Conservation (phyloP, 2,888 invertebrate species). For the Platycheirus albimanus region DNA sequence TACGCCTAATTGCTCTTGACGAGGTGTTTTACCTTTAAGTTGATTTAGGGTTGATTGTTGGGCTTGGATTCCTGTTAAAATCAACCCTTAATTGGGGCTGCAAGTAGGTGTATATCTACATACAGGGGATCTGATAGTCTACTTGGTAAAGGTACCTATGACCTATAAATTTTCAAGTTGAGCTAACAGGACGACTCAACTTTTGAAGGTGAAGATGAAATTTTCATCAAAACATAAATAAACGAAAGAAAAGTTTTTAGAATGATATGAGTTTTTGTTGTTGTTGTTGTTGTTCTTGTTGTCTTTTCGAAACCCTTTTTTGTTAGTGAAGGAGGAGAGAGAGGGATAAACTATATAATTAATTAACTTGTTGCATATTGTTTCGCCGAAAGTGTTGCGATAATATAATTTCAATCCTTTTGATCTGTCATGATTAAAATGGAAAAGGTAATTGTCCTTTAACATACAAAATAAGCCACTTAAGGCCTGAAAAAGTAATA, state of each 20-base stretch:
- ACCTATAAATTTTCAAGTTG: conserved; percentile 36
- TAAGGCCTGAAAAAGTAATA: too few relatives aligned
- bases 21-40: conserved; percentile 37
- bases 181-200: neutral
- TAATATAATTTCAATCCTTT: too few relatives aligned
- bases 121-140: neutral
- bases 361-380: conserved; percentile 48
- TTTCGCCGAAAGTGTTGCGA: too few relatives aligned
- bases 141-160: too few relatives aligned
- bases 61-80: conserved; percentile 29
- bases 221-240: conserved; percentile 51
- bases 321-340: too few relatives aligned
- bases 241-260: conserved; percentile 6
- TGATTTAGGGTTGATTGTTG: conserved; percentile 36
- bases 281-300: too few relatives aligned
- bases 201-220: conserved; percentile 30
- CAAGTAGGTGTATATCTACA: neutral
- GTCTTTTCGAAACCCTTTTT: too few relatives aligned
- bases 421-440: too few relatives aligned
- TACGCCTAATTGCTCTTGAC: conserved; percentile 44
- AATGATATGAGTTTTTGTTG: too few relatives aligned
- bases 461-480: too few relatives aligned
- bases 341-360: too few relatives aligned
- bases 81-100: conserved; percentile 22
- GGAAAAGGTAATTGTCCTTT: too few relatives aligned